Evolutionary conservation across 92 coral and sea anemone genomes (phyloP).

Genomic region (Scolanthus callimorphus): DNA sequence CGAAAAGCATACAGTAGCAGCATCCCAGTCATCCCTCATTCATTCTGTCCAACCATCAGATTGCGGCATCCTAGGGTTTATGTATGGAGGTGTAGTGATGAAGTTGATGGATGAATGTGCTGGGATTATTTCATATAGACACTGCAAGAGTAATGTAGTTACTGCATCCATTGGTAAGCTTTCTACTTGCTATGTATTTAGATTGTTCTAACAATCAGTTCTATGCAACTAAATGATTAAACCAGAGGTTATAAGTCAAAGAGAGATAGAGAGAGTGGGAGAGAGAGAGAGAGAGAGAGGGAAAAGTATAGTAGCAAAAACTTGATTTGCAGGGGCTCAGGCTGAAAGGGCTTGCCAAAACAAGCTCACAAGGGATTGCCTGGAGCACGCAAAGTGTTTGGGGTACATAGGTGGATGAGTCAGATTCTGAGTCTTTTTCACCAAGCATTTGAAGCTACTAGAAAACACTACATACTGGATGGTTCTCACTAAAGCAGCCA

Average conservation of each 20-base stretch:
- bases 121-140: slow-evolving; percentile 85
- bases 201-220: not conserved
- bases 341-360: no score
- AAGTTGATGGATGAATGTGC: slow-evolving; percentile 96
- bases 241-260: no score
- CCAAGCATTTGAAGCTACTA: no score
- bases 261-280: no score
- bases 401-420: no score
- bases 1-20: slow-evolving; percentile 48
- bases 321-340: no score
- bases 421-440: no score
- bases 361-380: no score
- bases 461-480: no score
- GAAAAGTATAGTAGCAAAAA: not conserved
- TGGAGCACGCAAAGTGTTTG: no score
- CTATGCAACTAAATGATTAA: no score
- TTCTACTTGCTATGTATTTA: not conserved
- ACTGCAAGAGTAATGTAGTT: slow-evolving; percentile 83
- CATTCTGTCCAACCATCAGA: slow-evolving; percentile 92
- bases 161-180: slow-evolving; percentile 87
- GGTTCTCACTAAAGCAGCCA: no score
- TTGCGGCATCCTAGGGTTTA: slow-evolving; percentile 55
- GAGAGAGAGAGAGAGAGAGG: not conserved
- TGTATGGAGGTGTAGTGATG: slow-evolving; percentile 91
- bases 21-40: slow-evolving; percentile 80